Evolutionary conservation across 2,797 vertebrate species (phyloP).

Genomic region (Dermochelys coriacea): DNA sequence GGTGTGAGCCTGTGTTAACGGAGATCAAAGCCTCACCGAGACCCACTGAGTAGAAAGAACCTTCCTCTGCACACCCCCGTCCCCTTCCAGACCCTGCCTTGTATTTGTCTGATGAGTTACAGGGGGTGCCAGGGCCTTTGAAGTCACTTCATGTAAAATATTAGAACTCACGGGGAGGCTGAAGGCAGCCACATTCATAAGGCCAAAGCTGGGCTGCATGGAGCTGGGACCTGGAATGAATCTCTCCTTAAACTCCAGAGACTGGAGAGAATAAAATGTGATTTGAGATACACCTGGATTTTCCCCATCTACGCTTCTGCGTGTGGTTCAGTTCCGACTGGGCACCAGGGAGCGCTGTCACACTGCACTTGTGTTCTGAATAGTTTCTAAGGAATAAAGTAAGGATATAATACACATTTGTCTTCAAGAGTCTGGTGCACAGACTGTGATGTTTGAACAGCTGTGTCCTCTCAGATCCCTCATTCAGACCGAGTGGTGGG

Average conservation of each 20-base stretch:
- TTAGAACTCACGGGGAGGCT: too few relatives aligned
- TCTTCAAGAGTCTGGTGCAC: background rate
- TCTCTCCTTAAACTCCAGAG: background rate
- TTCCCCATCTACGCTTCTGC: background rate
- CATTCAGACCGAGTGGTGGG: background rate
- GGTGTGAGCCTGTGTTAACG: background rate
- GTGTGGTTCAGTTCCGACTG: background rate
- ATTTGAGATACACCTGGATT: background rate
- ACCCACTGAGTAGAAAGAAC: background rate
- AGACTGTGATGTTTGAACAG: background rate
- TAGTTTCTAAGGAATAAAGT: background rate
- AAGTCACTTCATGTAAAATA: too few relatives aligned
- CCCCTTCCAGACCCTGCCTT: too few relatives aligned
- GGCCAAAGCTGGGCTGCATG: too few relatives aligned
- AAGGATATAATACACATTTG: fast-evolving
- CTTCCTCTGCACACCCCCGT: background rate
- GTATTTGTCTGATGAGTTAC: too few relatives aligned
- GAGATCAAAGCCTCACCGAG: background rate
- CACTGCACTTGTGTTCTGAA: fast-evolving
- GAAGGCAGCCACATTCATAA: too few relatives aligned
- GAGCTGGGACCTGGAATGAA: too few relatives aligned
- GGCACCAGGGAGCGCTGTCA: background rate
- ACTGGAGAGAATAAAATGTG: background rate
- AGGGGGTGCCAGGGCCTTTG: too few relatives aligned
- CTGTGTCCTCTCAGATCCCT: background rate